Evolutionary conservation across 2,797 vertebrate genomes (phyloP).

Genomic region (Sibirionetta formosa): DNA sequence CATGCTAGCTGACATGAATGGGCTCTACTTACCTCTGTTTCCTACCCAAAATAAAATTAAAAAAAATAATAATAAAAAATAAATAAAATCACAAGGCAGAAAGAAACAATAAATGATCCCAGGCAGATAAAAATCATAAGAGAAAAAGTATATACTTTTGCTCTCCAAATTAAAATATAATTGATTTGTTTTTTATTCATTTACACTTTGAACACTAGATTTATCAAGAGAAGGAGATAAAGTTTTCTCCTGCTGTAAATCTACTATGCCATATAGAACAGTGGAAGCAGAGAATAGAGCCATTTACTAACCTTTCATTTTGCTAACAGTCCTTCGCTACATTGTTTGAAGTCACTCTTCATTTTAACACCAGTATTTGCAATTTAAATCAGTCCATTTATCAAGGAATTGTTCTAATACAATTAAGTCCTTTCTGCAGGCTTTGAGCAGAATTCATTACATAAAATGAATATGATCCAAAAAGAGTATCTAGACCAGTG

Average conservation of each 20-base stretch:
- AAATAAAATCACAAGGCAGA: background rate
- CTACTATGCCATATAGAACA: background rate
- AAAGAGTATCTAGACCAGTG: background rate
- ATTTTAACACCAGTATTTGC: background rate
- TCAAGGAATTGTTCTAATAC: slow-evolving; percentile 33
- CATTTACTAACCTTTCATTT: slow-evolving; percentile 20
- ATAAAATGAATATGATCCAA: background rate
- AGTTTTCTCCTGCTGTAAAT: background rate
- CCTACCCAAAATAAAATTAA: fast-evolving
- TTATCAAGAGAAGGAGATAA: background rate
- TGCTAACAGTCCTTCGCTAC: background rate
- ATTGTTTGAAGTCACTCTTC: background rate
- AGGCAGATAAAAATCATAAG: background rate
- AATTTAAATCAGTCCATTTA: background rate
- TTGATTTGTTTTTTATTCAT: background rate
- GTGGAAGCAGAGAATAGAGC: background rate
- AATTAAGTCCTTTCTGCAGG: slow-evolving; percentile 11
- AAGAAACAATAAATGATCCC: background rate
- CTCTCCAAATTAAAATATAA: background rate
- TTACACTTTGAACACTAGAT: background rate
- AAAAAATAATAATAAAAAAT: background rate
- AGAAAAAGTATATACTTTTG: background rate
- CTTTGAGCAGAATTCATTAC: background rate
- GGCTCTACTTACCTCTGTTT: background rate
- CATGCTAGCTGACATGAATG: background rate